Evolutionary conservation across 2,797 vertebrate genomes (phyloP).

Genomic region (Spondyliosoma cantharus): DNA sequence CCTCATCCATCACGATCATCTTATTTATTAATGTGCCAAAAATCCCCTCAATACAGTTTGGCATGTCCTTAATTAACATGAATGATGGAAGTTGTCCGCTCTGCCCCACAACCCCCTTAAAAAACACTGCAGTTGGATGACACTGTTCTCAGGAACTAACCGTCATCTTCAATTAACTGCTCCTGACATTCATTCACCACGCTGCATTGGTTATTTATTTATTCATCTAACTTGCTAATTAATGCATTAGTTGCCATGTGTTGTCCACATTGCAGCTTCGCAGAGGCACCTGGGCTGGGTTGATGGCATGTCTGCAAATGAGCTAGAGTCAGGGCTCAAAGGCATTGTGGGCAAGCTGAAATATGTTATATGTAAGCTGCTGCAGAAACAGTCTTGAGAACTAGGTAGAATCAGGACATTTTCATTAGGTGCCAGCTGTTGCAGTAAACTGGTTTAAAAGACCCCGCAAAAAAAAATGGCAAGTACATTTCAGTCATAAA

Average conservation of each 20-base stretch:
- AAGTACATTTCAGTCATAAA: too few relatives aligned
- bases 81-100: slow-evolving; percentile 76
- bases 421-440: background rate
- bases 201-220: slow-evolving; percentile 69
- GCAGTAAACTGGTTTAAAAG: background rate
- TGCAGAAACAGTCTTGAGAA: background rate
- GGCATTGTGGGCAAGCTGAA: slow-evolving; percentile 24
- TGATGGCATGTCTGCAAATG: slow-evolving; percentile 49
- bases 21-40: slow-evolving; percentile 82
- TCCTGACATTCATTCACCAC: slow-evolving; percentile 54
- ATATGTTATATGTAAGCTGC: background rate
- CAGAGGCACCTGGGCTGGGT: slow-evolving; percentile 48
- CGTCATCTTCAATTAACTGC: slow-evolving; percentile 78
- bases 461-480: too few relatives aligned
- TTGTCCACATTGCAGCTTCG: slow-evolving; percentile 55
- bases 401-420: too few relatives aligned
- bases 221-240: slow-evolving; percentile 71
- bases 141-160: slow-evolving; percentile 63
- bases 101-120: slow-evolving; percentile 37
- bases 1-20: slow-evolving; percentile 84
- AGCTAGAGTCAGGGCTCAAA: slow-evolving; percentile 6
- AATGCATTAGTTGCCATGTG: slow-evolving; percentile 71
- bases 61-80: slow-evolving; percentile 85
- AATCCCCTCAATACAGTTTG: slow-evolving; percentile 80
- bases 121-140: slow-evolving; percentile 58